Percentiles rank a stretch among this genome's conserved stretches.
Conservation (phyloP, 2,797 vertebrate genomes). For the Novumbra hubbsi region DNA sequence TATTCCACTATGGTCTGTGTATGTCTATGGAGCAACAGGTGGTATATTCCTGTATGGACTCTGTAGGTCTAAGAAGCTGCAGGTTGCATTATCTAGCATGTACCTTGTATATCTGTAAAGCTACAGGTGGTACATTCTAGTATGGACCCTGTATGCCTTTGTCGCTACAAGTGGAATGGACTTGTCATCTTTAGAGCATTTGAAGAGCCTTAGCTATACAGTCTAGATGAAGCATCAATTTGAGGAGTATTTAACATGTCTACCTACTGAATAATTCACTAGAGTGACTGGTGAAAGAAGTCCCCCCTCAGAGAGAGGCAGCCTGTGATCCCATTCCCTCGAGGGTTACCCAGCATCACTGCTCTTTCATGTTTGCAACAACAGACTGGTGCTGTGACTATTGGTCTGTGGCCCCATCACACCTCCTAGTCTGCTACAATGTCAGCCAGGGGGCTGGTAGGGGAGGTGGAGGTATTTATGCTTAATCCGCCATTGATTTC, state of each 20-base stretch:
- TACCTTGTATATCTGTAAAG: too few species aligned
- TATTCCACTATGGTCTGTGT: too few species aligned
- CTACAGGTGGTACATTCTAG: neutral
- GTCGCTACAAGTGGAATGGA: neutral
- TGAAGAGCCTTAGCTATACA: neutral
- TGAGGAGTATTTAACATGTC: neutral
- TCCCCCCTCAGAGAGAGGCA: constrained; percentile 3
- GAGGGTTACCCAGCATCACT: constrained; percentile 32
- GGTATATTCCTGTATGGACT: too few species aligned
- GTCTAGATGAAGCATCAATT: neutral
- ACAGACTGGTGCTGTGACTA: constrained; percentile 39
- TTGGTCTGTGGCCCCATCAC: neutral
- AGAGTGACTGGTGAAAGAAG: neutral
- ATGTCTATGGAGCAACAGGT: too few species aligned
- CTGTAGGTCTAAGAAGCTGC: too few species aligned
- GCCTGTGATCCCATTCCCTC: constrained; percentile 11
- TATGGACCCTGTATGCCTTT: neutral
- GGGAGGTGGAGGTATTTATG: neutral
- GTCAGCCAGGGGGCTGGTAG: neutral
- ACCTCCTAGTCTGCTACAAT: constrained; percentile 48
- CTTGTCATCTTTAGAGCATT: neutral
- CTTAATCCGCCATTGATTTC: constrained; percentile 61
- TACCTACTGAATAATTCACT: neutral
- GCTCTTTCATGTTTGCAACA: constrained; percentile 60
- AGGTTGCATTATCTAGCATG: too few species aligned